Percentiles rank a stretch among this genome's conserved stretches.
Evolutionary conservation across 2,888 invertebrate genomes (phyloP).

Genomic region (Dolichomitus sp.): DNA sequence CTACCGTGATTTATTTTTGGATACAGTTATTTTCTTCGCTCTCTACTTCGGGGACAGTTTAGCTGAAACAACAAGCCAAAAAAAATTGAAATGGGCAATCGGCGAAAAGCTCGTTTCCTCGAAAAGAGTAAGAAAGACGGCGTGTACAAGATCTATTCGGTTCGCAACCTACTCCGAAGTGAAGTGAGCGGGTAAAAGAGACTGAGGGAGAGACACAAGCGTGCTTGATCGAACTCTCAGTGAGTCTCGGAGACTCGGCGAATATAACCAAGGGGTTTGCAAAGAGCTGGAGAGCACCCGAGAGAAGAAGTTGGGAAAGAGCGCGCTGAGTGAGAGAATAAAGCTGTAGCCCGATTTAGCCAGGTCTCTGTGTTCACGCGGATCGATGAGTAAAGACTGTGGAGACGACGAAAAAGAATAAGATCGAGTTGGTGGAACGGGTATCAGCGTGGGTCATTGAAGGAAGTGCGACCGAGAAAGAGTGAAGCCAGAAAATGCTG

Average conservation of each 20-base stretch:
- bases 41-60: background rate
- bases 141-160: slow-evolving; percentile 11
- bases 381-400: slow-evolving; percentile 56
- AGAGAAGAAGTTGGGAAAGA: slow-evolving; percentile 45
- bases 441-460: slow-evolving; percentile 7
- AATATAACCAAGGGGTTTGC: slow-evolving; percentile 49
- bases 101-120: slow-evolving; percentile 50
- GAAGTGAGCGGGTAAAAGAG: slow-evolving; percentile 1
- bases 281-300: slow-evolving; percentile 34
- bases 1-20: background rate
- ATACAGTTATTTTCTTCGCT: slow-evolving; percentile 15
- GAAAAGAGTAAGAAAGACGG: slow-evolving; percentile 7
- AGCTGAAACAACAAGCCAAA: background rate
- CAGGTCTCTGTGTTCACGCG: slow-evolving; percentile 39
- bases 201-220: slow-evolving; percentile 26
- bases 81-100: slow-evolving; percentile 47
- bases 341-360: slow-evolving; percentile 55
- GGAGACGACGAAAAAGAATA: slow-evolving; percentile 43
- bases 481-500: slow-evolving; percentile 18
- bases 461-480: slow-evolving; percentile 16
- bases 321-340: slow-evolving; percentile 36
- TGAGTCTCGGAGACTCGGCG: slow-evolving; percentile 48
- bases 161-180: slow-evolving; percentile 31
- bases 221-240: slow-evolving; percentile 37
- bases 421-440: slow-evolving; percentile 34